Evolutionary conservation across 2,113 vertebrate genomes (phyloP), one percentile per base, ranked within the genome.

Genomic region (Tylochromis polylepis): DNA sequence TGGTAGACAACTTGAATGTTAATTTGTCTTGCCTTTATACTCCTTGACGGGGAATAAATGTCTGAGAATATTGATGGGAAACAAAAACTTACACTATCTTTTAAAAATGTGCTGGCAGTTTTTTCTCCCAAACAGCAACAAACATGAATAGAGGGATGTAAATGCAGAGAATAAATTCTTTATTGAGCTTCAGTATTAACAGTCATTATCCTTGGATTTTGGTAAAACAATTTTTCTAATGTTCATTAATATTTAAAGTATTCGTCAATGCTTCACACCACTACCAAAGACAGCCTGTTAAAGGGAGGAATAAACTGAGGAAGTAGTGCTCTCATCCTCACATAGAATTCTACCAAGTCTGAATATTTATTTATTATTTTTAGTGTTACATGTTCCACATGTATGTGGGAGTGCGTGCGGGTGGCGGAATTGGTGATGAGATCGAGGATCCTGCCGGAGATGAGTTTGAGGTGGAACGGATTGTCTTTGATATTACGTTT

Each of bases 301-400:
- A 58, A 75, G 5, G 43, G 16, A 51, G 70, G 15, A 77, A 51
- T 31, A 29, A 8, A 75, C 31, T 83, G 14, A 57, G 34, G 16
- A 4, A 27, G 10, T 36, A 22, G 7, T 70, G 10, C 34, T 20
- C 67, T 81, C 41, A 18, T 41, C 5, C 65, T 62, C 27, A 67
- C 27, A 49, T 82, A 22, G 7, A 82, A 60, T 46, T 3, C 18
- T 38, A 46, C 16, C 6, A n/a, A 41, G 38, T 12, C 22, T 20
- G 24, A 55, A 22, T 18, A 15, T 11, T 56, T 15, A 2, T 34
- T 38, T 1, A 11, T 85, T 72, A 53, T n/a, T 90, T 65, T 91
- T 43, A 99, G 98, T 99, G 98, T 93, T 99, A 99, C 78, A 98
- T 99, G 97, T 99, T 99, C 94, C 98, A 99, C 94, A 99, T 99